Base-by-base conservation (phyloP, 2,888 invertebrate species). In the Malthinus flaveolus region DNA sequence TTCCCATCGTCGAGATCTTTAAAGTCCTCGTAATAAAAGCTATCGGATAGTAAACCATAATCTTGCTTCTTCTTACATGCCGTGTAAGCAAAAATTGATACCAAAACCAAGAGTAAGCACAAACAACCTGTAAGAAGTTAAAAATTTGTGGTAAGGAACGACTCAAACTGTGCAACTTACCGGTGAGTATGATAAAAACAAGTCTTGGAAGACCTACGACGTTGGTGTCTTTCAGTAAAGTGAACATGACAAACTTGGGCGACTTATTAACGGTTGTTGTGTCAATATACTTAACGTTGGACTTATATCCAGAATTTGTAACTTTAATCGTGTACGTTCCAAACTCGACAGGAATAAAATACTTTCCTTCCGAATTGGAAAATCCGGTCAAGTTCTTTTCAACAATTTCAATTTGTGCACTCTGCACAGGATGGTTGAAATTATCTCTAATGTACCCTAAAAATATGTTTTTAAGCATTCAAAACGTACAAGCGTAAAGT, bases 171-270 rank as follows among this genome's bases (percentile, higher is more conserved):
- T 32, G 23, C 11, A 47, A 15, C 7, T 34, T 71, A 85, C 92
- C 91, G 65, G 88, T 82, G 7, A 91, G 72, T 71, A 91, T 83
- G 32, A 93, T 85, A 73, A 94, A 93, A 1, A 88, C 82, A 13
- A 91, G 80, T 31, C 93, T 80, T 0, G 93, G 90, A 80, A 93
- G 79, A 0, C 93, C 93, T 66, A 89, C 79, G 10, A 92, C 84
- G 59, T 80, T 82, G 64, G 87, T 87, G 68, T 91, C 87, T 8
- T 80, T 80, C 44, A 83, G 82, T 52, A 93, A 72, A 63, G 87
- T 87, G 65, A 93, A 85, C 63, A 91, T 79, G 0, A 91, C 79
- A 53, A 86, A 82, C 11, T 83, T 82, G 0, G 84, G 82, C 37
- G 80, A 63, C 48, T 78, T 78, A 0, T 79, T 78, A 0, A 74